A percentile compares a stretch with the other conserved stretches of the same genome.
phyloP scores from a whole-genome alignment of 92 coral and sea anemone genomes.

The Paramuricea clavata region DNA sequence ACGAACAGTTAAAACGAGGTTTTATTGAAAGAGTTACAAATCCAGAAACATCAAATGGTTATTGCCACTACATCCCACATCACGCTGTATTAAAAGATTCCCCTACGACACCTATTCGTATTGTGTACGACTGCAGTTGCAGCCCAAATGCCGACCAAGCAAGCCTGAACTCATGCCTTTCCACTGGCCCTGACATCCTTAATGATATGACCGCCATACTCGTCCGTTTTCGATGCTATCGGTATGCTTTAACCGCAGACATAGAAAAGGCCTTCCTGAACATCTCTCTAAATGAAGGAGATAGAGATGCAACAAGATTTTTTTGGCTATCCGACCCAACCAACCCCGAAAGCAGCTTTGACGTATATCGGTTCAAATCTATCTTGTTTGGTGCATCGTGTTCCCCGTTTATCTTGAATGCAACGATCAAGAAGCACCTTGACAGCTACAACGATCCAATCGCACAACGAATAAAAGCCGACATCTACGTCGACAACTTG shows the following conservation, averaged over 20 bases:
- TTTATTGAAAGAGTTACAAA: conserved; percentile 4
- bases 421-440: conserved; percentile 70
- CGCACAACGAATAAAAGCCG: background rate
- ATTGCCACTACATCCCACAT: conserved; percentile 65
- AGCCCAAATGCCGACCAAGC: conserved; percentile 38
- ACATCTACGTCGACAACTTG: conserved; percentile 22
- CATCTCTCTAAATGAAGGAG: conserved; percentile 45
- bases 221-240: conserved; percentile 57
- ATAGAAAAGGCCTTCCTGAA: conserved; percentile 69
- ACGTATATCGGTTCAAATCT: conserved; percentile 57
- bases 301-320: conserved; percentile 73
- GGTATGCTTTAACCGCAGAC: conserved; percentile 60
- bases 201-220: conserved; percentile 65
- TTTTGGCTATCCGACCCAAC: conserved; percentile 60
- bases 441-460: background rate
- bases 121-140: conserved; percentile 66
- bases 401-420: conserved; percentile 57
- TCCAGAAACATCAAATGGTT: background rate
- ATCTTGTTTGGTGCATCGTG: conserved; percentile 60
- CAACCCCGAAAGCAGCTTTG: conserved; percentile 52
- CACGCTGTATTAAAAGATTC: conserved; percentile 70
- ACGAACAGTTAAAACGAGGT: conserved; percentile 21
- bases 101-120: conserved; percentile 60
- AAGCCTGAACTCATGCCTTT: conserved; percentile 64
- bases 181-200: conserved; percentile 58